Conservation (phyloP, 2,888 invertebrate species). For the Sphecodes monilicornis region DNA sequence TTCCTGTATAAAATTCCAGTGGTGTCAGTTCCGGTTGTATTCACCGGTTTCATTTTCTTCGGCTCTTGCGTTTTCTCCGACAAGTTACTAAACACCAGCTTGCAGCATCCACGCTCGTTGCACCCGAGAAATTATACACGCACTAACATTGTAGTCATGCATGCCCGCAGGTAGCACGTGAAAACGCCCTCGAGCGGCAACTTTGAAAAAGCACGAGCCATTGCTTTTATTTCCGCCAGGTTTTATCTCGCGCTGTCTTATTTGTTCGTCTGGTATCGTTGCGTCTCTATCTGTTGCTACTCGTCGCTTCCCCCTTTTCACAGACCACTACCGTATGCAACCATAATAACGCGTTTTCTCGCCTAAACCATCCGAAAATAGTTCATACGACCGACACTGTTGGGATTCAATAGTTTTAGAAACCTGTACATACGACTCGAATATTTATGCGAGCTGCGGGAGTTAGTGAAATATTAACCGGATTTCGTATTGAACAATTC, state of each 20-base stretch:
- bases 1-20: constrained; percentile 18
- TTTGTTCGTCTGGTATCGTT: constrained; percentile 35
- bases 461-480: no score
- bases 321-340: neutral
- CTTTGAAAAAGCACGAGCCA: constrained; percentile 45
- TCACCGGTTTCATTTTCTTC: constrained; percentile 40
- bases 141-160: constrained; percentile 40
- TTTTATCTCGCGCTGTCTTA: constrained; percentile 36
- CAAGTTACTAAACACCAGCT: constrained; percentile 24
- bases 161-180: constrained; percentile 4
- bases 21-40: constrained; percentile 38
- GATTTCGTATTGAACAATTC: no score
- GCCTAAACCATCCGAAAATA: neutral
- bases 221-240: constrained; percentile 41
- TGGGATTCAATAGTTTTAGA: no score
- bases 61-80: constrained; percentile 4
- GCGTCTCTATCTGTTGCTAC: constrained; percentile 15
- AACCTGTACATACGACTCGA: neutral
- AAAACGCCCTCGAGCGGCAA: constrained; percentile 54
- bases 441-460: neutral
- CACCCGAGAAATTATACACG: constrained; percentile 39
- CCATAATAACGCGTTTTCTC: constrained; percentile 1
- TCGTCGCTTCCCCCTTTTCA: neutral
- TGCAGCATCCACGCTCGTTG: constrained; percentile 16
- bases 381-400: no score